Evolutionary conservation across 2,113 vertebrate genomes (phyloP), one percentile per base, ranked within the genome.

Genomic region (rat (Rattus norvegicus)): DNA sequence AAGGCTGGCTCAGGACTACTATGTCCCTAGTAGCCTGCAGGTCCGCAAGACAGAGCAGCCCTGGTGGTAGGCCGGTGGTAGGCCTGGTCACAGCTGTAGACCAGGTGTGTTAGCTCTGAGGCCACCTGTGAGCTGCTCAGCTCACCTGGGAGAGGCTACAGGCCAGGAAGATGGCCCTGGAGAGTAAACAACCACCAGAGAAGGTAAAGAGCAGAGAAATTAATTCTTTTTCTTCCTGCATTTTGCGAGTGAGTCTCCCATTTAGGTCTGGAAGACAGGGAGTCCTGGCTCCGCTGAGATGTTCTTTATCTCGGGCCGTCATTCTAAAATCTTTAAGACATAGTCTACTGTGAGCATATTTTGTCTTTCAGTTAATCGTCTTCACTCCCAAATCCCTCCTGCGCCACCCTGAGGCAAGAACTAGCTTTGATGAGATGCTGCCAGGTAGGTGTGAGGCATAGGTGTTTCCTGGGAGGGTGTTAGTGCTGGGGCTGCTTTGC

Each of bases 381-480:
- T 99, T 99, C 97, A 99, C 99, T 86, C 99, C 99, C 70, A 99
- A 99, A 97, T 99, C 99, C 0, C 98, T 99, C 92, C 97, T 99
- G 96, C 99, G 99, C 84, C 99, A 99, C 87, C 99, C 99, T 0
- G 99, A 99, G 98, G 99, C 99, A 96, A 99, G 99, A 96, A 99
- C 99, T 95, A 99, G 98, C 97, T 99, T 99, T 0, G 99, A 99
- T 0, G 99, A 99, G 91, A 99, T 99, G 99, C 97, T 99, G 92
- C 97, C 99, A 98, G 99, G 99, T 99, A 96, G 97, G 98, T 56
- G 0, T 75, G 47, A 61, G 20, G 12, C 20, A n/a, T 4, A 0
- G 13, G 73, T 24, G 17, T 72, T 69, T 85, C 10, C 10, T 13
- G 77, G 83, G 85, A 47, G 2, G 0, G 2, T 7, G 9, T 5